Base-by-base conservation (phyloP, 2,888 invertebrate genomes). In the Leptura quadrifasciata region DNA sequence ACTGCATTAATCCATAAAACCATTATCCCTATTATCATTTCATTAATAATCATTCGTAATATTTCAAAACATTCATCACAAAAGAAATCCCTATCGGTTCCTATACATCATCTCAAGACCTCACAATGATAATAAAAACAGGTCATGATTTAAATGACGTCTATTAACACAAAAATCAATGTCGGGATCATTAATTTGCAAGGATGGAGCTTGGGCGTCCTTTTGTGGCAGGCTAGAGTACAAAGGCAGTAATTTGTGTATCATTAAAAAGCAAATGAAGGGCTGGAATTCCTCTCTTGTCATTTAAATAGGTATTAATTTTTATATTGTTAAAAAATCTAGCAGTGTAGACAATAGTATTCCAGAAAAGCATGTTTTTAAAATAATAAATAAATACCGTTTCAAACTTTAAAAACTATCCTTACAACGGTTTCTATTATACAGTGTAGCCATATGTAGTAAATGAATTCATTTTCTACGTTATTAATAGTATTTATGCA, bases 101-200 rank as follows among this genome's bases (percentile, higher is more conserved):
- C 35, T 18, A 68, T 68, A 68, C 47, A 68, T 68, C 68, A 68
- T 57, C 54, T 27, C 18, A n/a, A 6, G 31, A 18, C 20, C 27
- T 31, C 68, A 54, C n/a, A 27, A 68, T 68, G 35, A 68, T 57
- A 68, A 68, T 68, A 68, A 68, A 68, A 68, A 52, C 31, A 54
- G 47, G 18, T 18, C 68, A 55, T 57, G 55, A 65, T 54, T 65
- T 65, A 65, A 65, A 27, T 47, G 65, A 65, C 65, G 47, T 65
- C 47, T 65, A 54, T 65, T 65, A 65, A 52, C 52, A 52, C 54
- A 65, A 65, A 65, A 65, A 65, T 65, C 65, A 52, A 39, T 54
- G 54, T 9, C 24, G 6, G 24, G 21, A 21, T 54, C 54, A 65
- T 65, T 65, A 65, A 65, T 65, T 54, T 54, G n/a, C 17, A 27